Evolutionary conservation across 2,888 invertebrate genomes (phyloP).

Genomic region (Amphipyra tragopoginis): DNA sequence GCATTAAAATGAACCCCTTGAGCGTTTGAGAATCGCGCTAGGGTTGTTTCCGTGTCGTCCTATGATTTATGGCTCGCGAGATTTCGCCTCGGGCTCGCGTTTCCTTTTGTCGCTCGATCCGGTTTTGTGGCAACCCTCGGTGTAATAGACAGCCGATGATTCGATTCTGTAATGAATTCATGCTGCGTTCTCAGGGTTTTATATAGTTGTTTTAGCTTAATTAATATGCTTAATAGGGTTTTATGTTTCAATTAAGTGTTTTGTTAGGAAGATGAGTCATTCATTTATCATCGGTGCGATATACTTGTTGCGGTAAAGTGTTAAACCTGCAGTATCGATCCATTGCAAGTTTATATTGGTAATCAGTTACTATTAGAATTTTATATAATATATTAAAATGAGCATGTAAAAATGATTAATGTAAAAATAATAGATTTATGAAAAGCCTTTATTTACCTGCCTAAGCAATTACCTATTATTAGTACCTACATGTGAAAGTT

Average conservation of each 20-base stretch:
- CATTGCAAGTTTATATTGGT: not conserved
- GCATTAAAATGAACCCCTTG: constrained; percentile 77
- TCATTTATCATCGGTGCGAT: constrained; percentile 14
- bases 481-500: too few relatives aligned
- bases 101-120: constrained; percentile 73
- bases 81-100: constrained; percentile 73
- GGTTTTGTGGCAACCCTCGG: constrained; percentile 74
- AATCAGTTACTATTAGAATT: too few relatives aligned
- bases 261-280: constrained; percentile 34
- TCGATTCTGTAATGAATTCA: constrained; percentile 69
- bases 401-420: too few relatives aligned
- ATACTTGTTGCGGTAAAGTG: not conserved
- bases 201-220: constrained; percentile 62
- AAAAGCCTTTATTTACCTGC: too few relatives aligned
- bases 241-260: constrained; percentile 55
- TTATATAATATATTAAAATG: too few relatives aligned
- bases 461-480: too few relatives aligned
- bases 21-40: constrained; percentile 67
- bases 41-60: constrained; percentile 74
- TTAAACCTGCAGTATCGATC: not conserved
- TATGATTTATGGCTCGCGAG: constrained; percentile 80
- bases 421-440: too few relatives aligned
- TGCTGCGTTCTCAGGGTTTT: constrained; percentile 58
- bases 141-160: constrained; percentile 73
- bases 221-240: constrained; percentile 61